These are phyloP conservation scores for Batillaria attramentaria DNA, from an alignment of 1,140 invertebrate species.

Conservation along the genomic window DNA sequence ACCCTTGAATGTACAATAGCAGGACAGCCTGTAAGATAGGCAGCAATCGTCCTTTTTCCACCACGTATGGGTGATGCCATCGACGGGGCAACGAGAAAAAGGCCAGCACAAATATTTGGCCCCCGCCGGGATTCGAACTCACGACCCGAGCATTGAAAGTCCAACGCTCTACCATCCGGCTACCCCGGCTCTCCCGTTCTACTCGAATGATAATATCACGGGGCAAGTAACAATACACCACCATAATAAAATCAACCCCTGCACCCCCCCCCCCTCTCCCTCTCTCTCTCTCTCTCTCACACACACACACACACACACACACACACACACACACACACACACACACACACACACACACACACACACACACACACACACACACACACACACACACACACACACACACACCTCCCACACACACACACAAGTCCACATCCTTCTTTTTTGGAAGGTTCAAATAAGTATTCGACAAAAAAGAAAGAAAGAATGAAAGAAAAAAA, in stretches of 20 bases:
- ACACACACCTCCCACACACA: slow-evolving; percentile 21
- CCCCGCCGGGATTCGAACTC: no score
- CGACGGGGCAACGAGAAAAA: no score
- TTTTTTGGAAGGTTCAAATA: not conserved
- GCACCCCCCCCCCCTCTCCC: not conserved
- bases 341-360: not conserved
- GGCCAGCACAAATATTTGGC: no score
- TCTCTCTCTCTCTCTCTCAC: not conserved
- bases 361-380: not conserved
- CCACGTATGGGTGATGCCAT: no score
- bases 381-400: slow-evolving; percentile 2
- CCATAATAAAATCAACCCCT: not conserved
- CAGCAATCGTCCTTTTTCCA: no score
- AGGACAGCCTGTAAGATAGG: no score
- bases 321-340: not conserved
- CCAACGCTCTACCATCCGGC: no score
- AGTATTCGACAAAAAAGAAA: not conserved
- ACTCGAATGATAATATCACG: no score
- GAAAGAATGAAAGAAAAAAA: not conserved
- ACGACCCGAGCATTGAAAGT: no score
- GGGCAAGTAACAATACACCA: no score
- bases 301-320: not conserved
- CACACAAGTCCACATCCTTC: not conserved
- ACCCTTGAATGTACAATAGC: no score
- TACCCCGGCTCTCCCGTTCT: no score